Conservation (phyloP, 2,113 vertebrate species). For the Sarotherodon lohbergeri region DNA sequence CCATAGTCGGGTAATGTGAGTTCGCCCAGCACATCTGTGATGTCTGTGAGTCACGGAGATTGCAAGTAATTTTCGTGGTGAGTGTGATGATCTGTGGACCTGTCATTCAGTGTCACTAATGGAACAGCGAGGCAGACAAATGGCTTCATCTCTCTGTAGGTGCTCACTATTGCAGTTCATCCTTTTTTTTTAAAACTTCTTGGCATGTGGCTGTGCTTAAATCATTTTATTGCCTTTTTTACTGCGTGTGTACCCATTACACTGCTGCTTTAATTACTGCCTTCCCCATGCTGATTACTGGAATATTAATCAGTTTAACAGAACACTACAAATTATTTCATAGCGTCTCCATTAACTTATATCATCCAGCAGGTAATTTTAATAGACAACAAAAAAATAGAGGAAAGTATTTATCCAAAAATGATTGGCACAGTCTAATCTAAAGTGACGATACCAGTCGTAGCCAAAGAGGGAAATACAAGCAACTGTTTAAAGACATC, state of each 20-base stretch:
- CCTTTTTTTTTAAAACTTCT: neutral
- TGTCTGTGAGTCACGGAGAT: neutral
- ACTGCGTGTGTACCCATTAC: neutral
- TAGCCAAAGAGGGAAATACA: neutral
- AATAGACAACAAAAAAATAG: neutral
- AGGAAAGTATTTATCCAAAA: neutral
- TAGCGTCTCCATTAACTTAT: neutral
- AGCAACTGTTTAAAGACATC: neutral
- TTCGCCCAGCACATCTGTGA: neutral
- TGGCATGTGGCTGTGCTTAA: neutral
- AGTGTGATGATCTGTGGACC: conserved; percentile 11
- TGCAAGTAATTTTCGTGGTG: neutral
- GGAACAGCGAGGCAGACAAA: neutral
- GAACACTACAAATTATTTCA: neutral
- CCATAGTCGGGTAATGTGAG: neutral
- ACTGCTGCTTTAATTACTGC: neutral
- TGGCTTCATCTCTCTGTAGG: neutral
- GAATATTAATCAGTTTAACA: neutral
- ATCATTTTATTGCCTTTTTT: conserved; percentile 6
- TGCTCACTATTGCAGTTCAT: neutral
- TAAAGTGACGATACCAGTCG: neutral
- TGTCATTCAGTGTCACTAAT: conserved; percentile 27
- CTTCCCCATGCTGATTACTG: neutral
- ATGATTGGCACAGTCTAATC: neutral
- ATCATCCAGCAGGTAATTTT: neutral